Conservation (phyloP, 1,140 invertebrate genomes). For the Drosophila sproati region DNA sequence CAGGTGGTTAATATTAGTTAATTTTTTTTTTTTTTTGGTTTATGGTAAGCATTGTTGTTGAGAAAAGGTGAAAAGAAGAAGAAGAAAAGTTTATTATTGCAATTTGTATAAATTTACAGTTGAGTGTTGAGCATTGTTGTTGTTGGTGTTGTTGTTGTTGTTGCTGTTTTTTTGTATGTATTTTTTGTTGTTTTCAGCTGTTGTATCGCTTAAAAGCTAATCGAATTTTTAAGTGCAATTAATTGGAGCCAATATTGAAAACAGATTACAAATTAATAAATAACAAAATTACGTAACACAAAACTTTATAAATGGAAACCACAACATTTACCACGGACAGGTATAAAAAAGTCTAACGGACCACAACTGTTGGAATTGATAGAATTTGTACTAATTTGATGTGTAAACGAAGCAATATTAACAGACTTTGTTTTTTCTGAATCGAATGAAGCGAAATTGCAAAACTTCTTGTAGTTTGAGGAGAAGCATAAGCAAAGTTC, state of each 20-base stretch:
- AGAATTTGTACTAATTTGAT: no score
- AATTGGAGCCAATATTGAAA: slow-evolving; percentile 76
- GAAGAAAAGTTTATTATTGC: slow-evolving; percentile 83
- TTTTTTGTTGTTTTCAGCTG: slow-evolving; percentile 49
- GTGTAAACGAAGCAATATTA: no score
- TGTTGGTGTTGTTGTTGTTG: slow-evolving; percentile 33
- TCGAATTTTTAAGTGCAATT: slow-evolving; percentile 78
- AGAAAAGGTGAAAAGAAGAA: slow-evolving; percentile 82
- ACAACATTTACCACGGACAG: slow-evolving; percentile 46
- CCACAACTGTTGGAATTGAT: neutral
- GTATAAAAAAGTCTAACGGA: slow-evolving; percentile 3
- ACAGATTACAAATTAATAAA: slow-evolving; percentile 23
- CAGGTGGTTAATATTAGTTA: slow-evolving; percentile 14
- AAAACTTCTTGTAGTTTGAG: neutral
- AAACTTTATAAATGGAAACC: slow-evolving; percentile 14
- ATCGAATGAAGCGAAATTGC: slow-evolving; percentile 4
- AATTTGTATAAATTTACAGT: slow-evolving; percentile 83
- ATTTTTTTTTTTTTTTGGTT: slow-evolving; percentile 34
- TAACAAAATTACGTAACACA: slow-evolving; percentile 3
- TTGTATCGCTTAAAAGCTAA: slow-evolving; percentile 71
- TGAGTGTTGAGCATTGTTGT: slow-evolving; percentile 55
- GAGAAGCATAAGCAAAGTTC: slow-evolving; percentile 1
- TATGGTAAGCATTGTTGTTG: slow-evolving; percentile 69
- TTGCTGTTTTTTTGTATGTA: slow-evolving; percentile 47
- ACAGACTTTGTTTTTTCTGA: no score